Percentiles rank a stretch among this genome's conserved stretches.
phyloP scores from a whole-genome alignment of 2,888 invertebrate genomes.

The Drosophila yooni region DNA sequence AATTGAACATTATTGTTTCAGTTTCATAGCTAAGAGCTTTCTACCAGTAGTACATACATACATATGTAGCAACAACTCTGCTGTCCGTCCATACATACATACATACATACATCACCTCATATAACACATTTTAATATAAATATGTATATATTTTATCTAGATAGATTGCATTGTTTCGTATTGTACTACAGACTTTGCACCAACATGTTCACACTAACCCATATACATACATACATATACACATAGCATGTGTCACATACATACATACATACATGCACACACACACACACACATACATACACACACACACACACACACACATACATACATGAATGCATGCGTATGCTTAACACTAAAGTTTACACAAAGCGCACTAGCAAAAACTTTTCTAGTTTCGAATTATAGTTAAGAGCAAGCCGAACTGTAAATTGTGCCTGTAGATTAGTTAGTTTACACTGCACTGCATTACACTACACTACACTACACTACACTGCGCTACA shows the following conservation, averaged over 20 bases:
- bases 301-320: background rate
- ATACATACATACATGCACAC: conserved; percentile 5
- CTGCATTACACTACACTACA: background rate
- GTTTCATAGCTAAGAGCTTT: conserved; percentile 1
- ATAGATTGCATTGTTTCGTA: conserved; percentile 16
- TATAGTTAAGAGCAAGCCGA: conserved; percentile 23
- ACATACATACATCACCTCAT: background rate
- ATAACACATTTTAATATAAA: background rate
- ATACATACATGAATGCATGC: background rate
- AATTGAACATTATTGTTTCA: conserved; percentile 19
- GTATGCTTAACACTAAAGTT: conserved; percentile 9
- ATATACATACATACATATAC: conserved; percentile 1
- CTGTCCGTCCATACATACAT: background rate
- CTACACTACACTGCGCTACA: background rate
- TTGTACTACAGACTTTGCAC: conserved; percentile 21
- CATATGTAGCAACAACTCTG: background rate
- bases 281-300: conserved; percentile 8
- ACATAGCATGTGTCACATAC: background rate
- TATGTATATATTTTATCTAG: conserved; percentile 2
- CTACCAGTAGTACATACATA: background rate
- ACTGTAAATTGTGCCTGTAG: conserved; percentile 16
- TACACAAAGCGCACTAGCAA: conserved; percentile 31
- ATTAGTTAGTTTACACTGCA: conserved; percentile 21
- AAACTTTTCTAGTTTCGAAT: conserved; percentile 2
- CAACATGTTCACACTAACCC: background rate